Percentiles rank a stretch among this genome's conserved stretches.
Evolutionary conservation across 64 coral and sea anemone species (phyloP).

Genomic region (Porites australiensis): DNA sequence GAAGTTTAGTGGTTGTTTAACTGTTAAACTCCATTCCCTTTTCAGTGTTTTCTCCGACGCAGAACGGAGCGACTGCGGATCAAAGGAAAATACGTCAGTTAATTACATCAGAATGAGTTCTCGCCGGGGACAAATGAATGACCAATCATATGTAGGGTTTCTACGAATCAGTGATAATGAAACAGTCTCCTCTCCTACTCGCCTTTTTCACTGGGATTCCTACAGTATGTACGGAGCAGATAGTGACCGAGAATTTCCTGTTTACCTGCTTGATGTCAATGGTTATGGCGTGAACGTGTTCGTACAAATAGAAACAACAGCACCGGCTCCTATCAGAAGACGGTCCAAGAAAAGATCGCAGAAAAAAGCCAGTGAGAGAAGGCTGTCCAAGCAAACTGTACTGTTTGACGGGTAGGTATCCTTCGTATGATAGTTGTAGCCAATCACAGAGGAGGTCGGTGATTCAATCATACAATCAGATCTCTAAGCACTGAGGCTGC

Average conservation of each 20-base stretch:
- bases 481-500: no score
- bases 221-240: constrained; percentile 80
- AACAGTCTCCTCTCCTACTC: constrained; percentile 73
- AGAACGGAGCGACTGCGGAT: constrained; percentile 39
- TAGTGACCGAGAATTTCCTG: constrained; percentile 87
- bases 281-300: constrained; percentile 87
- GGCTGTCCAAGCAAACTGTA: constrained; percentile 4
- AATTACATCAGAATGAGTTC: constrained; percentile 88
- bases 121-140: constrained; percentile 71
- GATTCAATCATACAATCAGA: no score
- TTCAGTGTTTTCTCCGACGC: constrained; percentile 54
- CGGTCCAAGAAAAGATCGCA: constrained; percentile 82
- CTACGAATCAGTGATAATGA: constrained; percentile 88
- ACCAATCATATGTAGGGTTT: constrained; percentile 73
- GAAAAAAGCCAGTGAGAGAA: constrained; percentile 76
- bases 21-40: neutral
- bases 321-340: constrained; percentile 70
- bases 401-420: neutral
- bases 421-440: neutral
- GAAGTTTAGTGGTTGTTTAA: neutral
- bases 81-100: constrained; percentile 58
- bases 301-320: constrained; percentile 97
- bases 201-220: constrained; percentile 95
- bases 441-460: no score
- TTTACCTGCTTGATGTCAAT: constrained; percentile 82